These are phyloP conservation scores for Antheraea yamamai DNA, from an alignment of 2,888 invertebrate species.

Conservation along the genomic window DNA sequence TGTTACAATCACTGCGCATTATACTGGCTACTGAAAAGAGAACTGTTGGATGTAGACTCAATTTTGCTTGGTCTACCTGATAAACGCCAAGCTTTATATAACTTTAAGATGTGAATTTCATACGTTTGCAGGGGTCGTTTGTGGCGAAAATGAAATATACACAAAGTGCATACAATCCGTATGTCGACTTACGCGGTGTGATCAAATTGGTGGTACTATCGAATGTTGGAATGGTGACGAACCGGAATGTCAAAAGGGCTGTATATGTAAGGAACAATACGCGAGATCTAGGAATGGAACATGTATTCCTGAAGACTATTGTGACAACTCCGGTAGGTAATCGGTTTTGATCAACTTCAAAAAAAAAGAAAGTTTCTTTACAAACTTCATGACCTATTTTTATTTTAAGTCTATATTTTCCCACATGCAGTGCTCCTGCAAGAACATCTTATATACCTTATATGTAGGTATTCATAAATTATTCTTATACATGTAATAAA, in stretches of 20 bases:
- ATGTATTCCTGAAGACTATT: constrained; percentile 4
- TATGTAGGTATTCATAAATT: too few species aligned
- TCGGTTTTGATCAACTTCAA: not conserved
- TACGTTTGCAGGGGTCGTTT: constrained; percentile 33
- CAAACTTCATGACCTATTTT: too few species aligned
- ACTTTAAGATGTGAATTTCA: not conserved
- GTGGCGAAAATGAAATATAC: constrained; percentile 35
- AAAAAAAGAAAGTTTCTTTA: too few species aligned
- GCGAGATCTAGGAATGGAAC: constrained; percentile 26
- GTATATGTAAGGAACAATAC: constrained; percentile 32
- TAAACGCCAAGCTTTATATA: not conserved
- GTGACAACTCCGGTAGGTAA: not conserved
- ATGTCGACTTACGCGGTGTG: constrained; percentile 37
- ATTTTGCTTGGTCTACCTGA: not conserved
- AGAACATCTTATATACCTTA: too few species aligned
- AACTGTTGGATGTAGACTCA: too few species aligned
- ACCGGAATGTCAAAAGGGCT: constrained; percentile 27
- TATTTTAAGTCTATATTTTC: too few species aligned
- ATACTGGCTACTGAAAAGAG: too few species aligned
- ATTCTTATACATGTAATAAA: too few species aligned
- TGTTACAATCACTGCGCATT: too few species aligned
- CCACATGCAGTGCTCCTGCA: too few species aligned
- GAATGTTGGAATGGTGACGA: not conserved
- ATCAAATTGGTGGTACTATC: constrained; percentile 24
- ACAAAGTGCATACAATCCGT: constrained; percentile 34